Conservation (phyloP, 2,113 vertebrate species). For the Leucoraja erinaceus region DNA sequence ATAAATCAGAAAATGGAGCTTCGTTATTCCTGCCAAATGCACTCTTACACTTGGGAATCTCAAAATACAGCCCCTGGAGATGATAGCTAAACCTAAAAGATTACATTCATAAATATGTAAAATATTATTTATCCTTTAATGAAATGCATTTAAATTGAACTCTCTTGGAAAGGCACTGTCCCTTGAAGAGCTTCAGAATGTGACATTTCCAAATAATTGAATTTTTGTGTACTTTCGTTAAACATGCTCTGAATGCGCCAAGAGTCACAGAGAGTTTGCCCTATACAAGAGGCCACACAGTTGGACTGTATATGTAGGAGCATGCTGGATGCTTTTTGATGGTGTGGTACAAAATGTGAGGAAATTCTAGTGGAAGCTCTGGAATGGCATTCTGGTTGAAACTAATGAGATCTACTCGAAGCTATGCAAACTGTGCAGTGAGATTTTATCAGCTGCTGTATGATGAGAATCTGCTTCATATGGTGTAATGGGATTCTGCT, state of each 20-base stretch:
- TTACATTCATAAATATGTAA: slow-evolving; percentile 37
- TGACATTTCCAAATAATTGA: slow-evolving; percentile 38
- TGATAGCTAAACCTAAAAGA: slow-evolving; percentile 1
- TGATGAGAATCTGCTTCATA: not conserved
- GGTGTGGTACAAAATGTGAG: not conserved
- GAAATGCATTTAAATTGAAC: slow-evolving; percentile 38
- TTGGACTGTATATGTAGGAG: not conserved
- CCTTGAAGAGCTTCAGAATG: slow-evolving; percentile 20
- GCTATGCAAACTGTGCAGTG: not conserved
- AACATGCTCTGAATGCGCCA: not conserved
- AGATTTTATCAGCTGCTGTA: not conserved
- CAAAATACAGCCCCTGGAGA: not conserved
- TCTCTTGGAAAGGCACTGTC: slow-evolving; percentile 19
- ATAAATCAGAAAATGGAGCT: not conserved
- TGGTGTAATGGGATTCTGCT: not conserved
- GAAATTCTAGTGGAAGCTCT: not conserved
- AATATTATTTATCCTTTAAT: slow-evolving; percentile 37
- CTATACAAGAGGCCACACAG: not conserved
- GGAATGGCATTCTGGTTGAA: not conserved
- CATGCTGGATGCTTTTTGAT: not conserved
- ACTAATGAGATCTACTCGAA: not conserved
- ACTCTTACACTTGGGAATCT: not conserved
- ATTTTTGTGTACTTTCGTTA: slow-evolving; percentile 26
- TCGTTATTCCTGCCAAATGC: not conserved
- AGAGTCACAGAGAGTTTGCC: not conserved